A percentile compares a stretch with the other conserved stretches of the same genome.
Evolutionary conservation across 2,888 invertebrate genomes (phyloP).

Genomic region (Serripes groenlandicus): DNA sequence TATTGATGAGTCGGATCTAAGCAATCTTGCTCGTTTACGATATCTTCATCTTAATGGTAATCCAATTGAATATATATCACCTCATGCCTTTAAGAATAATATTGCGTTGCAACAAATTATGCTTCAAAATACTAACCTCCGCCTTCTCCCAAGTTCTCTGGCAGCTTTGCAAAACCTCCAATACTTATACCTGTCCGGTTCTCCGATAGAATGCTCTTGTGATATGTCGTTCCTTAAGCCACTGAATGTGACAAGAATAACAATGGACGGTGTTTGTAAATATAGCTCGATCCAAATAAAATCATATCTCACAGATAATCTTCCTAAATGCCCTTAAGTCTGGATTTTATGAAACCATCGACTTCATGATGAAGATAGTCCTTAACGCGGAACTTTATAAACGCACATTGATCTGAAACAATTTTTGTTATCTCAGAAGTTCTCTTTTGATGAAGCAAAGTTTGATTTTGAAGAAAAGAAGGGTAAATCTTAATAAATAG

Average conservation of each 20-base stretch:
- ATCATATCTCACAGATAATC: not conserved
- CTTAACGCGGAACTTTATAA: too few relatives aligned
- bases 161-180: not conserved
- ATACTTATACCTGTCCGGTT: not conserved
- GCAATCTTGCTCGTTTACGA: not conserved
- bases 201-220: not conserved
- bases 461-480: too few relatives aligned
- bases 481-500: too few relatives aligned
- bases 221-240: not conserved
- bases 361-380: too few relatives aligned
- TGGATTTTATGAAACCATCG: too few relatives aligned
- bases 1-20: not conserved
- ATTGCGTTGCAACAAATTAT: not conserved
- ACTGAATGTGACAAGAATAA: not conserved
- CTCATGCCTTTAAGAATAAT: not conserved
- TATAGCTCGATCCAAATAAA: not conserved
- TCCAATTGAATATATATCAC: not conserved
- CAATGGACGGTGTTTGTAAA: not conserved
- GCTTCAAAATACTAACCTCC: not conserved
- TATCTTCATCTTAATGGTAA: not conserved
- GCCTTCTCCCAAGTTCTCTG: not conserved
- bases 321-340: not conserved
- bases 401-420: too few relatives aligned
- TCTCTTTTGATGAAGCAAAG: too few relatives aligned
- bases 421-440: too few relatives aligned